Evolutionary conservation across 2,888 invertebrate species (phyloP).

Genomic region (Cotesia congregata): DNA sequence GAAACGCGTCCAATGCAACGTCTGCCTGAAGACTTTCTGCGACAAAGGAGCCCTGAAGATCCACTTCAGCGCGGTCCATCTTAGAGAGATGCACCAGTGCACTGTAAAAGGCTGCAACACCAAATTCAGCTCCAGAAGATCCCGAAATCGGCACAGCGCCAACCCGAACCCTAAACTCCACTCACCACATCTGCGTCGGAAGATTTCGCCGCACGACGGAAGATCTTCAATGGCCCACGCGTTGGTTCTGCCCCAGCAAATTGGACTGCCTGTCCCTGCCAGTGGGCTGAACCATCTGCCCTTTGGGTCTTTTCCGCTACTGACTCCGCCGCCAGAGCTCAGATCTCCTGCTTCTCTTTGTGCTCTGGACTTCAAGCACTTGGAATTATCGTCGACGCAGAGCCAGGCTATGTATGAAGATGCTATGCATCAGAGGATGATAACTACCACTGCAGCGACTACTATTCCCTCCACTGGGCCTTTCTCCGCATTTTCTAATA

Average conservation of each 20-base stretch:
- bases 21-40: conserved; percentile 98
- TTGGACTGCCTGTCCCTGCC: conserved; percentile 76
- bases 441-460: conserved; percentile 70
- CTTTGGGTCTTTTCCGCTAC: conserved; percentile 83
- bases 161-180: conserved; percentile 99
- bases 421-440: conserved; percentile 75
- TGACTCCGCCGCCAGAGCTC: conserved; percentile 80
- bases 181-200: conserved; percentile 92
- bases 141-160: conserved; percentile 96
- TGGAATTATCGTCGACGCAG: conserved; percentile 74
- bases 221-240: conserved; percentile 90
- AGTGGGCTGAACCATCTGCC: conserved; percentile 81
- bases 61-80: conserved; percentile 98
- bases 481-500: conserved; percentile 73
- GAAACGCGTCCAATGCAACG: conserved; percentile 97
- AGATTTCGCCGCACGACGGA: conserved; percentile 95
- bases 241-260: conserved; percentile 81
- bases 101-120: conserved; percentile 98
- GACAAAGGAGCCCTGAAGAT: conserved; percentile 99
- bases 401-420: conserved; percentile 68
- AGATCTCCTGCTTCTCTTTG: conserved; percentile 74
- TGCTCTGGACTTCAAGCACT: conserved; percentile 77
- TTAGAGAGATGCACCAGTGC: conserved; percentile 99
- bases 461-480: conserved; percentile 67
- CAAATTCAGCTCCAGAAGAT: conserved; percentile 98